Evolutionary conservation across 2,888 invertebrate genomes (phyloP).

Genomic region (Coenonympha arcania): DNA sequence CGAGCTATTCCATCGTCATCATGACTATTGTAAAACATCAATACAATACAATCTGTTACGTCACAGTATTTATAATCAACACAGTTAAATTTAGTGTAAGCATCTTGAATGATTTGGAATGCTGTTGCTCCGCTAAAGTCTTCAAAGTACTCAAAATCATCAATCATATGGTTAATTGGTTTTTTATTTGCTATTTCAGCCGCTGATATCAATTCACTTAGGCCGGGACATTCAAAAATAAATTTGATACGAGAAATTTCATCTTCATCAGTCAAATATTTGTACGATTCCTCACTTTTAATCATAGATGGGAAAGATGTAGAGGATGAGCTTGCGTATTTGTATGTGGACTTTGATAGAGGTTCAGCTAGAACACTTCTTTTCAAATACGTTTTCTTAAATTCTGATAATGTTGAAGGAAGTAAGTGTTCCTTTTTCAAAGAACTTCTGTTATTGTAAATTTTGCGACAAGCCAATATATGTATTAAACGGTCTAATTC

Average conservation of each 20-base stretch:
- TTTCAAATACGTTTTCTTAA: constrained; percentile 59
- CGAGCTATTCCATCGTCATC: constrained; percentile 54
- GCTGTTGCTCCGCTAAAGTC: constrained; percentile 49
- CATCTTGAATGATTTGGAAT: constrained; percentile 53
- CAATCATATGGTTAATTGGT: constrained; percentile 51
- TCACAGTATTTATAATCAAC: constrained; percentile 66
- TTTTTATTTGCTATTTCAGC: constrained; percentile 53
- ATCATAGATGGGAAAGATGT: constrained; percentile 45
- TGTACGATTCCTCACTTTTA: constrained; percentile 37
- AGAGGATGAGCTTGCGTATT: constrained; percentile 31
- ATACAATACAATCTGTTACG: constrained; percentile 55
- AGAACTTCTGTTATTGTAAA: constrained; percentile 61
- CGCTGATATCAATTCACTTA: constrained; percentile 60
- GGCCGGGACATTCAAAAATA: constrained; percentile 61
- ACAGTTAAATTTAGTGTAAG: constrained; percentile 58
- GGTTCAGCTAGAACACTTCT: constrained; percentile 59
- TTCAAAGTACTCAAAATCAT: constrained; percentile 62
- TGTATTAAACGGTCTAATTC: constrained; percentile 55
- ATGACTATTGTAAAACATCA: constrained; percentile 64
- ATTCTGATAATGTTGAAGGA: constrained; percentile 45
- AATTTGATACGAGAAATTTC: constrained; percentile 41
- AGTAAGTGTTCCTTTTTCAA: constrained; percentile 45
- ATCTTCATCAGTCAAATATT: constrained; percentile 31
- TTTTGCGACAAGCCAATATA: constrained; percentile 57
- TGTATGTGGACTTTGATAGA: constrained; percentile 37